Evolutionary conservation across 2,797 vertebrate species (phyloP), one percentile per base, ranked within the genome.

Genomic region (Bovichtus variegatus): DNA sequence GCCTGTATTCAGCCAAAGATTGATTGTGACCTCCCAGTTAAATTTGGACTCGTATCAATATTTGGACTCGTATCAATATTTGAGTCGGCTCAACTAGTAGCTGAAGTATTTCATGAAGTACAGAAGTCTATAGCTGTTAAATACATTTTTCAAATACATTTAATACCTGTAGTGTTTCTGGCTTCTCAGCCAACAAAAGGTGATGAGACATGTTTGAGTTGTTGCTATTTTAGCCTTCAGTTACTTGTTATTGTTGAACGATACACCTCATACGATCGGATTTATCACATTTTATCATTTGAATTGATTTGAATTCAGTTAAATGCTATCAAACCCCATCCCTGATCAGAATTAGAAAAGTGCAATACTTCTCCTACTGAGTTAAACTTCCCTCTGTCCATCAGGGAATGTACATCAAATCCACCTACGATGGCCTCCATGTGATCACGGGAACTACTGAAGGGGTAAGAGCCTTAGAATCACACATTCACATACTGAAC

Each of bases 371-470:
- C 13, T 8, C 29, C 27, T 9, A 0, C 11, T n/a, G 64, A 41
- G 49, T 25, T 13, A 38, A 71, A 50, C 23, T 16, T 66, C 38
- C 34, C 29, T 82, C 59, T 70, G 3, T 76, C 57, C 59, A 31
- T 87, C 94, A 97, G 97, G 97, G 97, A 77, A 97, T 98, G 97
- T 98, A 97, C 95, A 98, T 98, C 93, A 98, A 98, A 92, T 98
- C 97, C 65, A 98, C 97, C 74, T 98, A 98, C 79, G 97, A 97
- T 79, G 97, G 97, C 88, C 96, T 98, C 74, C 97, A 97, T 86
- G 97, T 98, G 90, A 98, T 98, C 93, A 98, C 97, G 89, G 97
- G 97, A 92, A 98, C 97, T 44, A 98, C 97, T 85, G 97, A 98
- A 94, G 97, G 97, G 96, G 97, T 97, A 94, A 97, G 86, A 69